Percentiles rank a stretch among this genome's conserved stretches.
Evolutionary conservation across 2,888 invertebrate genomes (phyloP).

Genomic region (Drosophila barbarae): DNA sequence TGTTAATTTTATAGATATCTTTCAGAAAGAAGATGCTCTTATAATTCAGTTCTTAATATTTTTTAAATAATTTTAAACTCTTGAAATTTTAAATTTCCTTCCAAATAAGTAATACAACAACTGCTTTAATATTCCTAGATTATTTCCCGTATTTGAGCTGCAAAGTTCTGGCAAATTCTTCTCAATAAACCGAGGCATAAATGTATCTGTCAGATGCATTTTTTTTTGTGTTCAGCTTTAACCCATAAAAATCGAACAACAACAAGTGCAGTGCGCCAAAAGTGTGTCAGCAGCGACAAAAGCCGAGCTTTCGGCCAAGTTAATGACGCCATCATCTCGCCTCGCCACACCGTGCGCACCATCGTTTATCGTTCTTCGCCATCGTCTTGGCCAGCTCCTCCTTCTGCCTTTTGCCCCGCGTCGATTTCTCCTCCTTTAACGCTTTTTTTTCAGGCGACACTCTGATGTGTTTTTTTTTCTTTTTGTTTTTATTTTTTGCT

Average conservation of each 20-base stretch:
- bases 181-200: neutral
- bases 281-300: slow-evolving; percentile 56
- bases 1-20: neutral
- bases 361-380: slow-evolving; percentile 52
- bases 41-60: neutral
- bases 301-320: slow-evolving; percentile 34
- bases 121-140: neutral
- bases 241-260: slow-evolving; percentile 35
- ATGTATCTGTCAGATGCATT: slow-evolving; percentile 2
- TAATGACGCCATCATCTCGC: slow-evolving; percentile 62
- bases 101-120: neutral
- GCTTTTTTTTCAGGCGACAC: slow-evolving; percentile 27
- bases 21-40: neutral
- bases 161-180: slow-evolving; percentile 1
- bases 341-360: slow-evolving; percentile 11
- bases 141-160: neutral
- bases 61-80: neutral
- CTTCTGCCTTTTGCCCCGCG: slow-evolving; percentile 23
- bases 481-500: neutral
- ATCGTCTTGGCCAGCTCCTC: slow-evolving; percentile 16
- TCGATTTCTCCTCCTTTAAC: slow-evolving; percentile 46
- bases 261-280: slow-evolving; percentile 49
- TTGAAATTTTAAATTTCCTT: neutral
- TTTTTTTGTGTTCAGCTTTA: neutral
- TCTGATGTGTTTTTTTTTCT: slow-evolving; percentile 1